phyloP scores from a whole-genome alignment of 1,140 invertebrate species.

The Heliconius melpomene region DNA sequence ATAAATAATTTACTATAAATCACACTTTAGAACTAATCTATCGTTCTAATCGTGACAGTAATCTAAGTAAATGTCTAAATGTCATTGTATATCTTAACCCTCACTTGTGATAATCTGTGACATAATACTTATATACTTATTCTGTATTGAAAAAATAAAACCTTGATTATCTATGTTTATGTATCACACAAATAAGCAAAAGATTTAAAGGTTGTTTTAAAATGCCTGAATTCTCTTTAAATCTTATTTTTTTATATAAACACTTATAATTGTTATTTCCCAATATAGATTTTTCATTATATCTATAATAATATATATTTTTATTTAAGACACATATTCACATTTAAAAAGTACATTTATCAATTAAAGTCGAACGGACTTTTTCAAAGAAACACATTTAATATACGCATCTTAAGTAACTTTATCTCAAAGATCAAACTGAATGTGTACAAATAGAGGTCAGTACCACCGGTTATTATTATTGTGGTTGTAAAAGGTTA shows the following conservation, averaged over 20 bases:
- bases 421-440: neutral
- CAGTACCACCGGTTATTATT: neutral
- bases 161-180: neutral
- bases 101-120: slow-evolving; percentile 1
- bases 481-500: neutral
- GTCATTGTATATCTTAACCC: neutral
- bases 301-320: too few species aligned
- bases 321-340: too few species aligned
- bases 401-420: neutral
- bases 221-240: too few species aligned
- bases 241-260: too few species aligned
- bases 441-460: neutral
- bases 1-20: too few species aligned
- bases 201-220: neutral
- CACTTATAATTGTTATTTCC: too few species aligned
- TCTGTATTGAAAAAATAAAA: neutral
- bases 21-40: neutral
- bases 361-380: neutral
- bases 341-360: neutral
- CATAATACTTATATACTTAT: neutral
- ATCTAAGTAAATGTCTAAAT: neutral
- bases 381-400: neutral
- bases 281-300: too few species aligned
- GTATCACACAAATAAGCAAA: neutral
- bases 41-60: neutral